A percentile compares a stretch with the other conserved stretches of the same genome.
Conservation (phyloP, 2,113 vertebrate genomes). For the Seriola aureovittata region DNA sequence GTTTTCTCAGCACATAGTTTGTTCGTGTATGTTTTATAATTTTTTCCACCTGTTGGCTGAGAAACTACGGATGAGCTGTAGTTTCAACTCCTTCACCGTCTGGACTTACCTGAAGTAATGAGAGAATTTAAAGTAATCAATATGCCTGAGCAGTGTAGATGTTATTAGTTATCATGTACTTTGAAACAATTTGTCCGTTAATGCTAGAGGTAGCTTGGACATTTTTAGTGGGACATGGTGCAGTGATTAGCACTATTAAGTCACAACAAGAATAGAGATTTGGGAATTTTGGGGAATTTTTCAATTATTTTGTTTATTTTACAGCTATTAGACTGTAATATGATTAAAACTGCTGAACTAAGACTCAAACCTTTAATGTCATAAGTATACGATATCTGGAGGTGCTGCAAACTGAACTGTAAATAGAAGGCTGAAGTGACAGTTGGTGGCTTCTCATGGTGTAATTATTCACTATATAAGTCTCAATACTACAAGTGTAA, state of each 20-base stretch:
- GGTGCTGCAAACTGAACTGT: neutral
- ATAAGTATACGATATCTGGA: neutral
- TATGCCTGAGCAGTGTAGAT: neutral
- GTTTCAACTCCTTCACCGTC: neutral
- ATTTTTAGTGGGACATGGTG: neutral
- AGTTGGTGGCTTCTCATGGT: neutral
- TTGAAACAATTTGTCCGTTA: neutral
- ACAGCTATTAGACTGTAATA: neutral
- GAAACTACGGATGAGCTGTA: neutral
- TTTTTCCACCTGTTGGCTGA: slow-evolving; percentile 8
- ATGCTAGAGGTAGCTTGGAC: neutral
- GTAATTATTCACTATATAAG: neutral
- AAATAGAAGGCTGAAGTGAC: neutral
- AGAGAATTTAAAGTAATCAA: slow-evolving; percentile 9
- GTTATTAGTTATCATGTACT: neutral
- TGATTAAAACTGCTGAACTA: neutral
- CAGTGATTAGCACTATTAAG: neutral
- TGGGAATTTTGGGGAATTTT: too few relatives aligned
- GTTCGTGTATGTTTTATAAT: neutral
- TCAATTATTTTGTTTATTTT: neutral
- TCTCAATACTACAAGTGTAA: neutral
- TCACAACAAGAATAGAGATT: too few relatives aligned
- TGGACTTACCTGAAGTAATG: slow-evolving; percentile 8
- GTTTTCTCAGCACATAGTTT: neutral
- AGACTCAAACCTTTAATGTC: neutral